Percentiles rank a stretch among this genome's conserved stretches.
These are phyloP conservation scores for Mesopsocus fuscifrons DNA, from an alignment of 2,888 invertebrate species.

Conservation along the genomic window DNA sequence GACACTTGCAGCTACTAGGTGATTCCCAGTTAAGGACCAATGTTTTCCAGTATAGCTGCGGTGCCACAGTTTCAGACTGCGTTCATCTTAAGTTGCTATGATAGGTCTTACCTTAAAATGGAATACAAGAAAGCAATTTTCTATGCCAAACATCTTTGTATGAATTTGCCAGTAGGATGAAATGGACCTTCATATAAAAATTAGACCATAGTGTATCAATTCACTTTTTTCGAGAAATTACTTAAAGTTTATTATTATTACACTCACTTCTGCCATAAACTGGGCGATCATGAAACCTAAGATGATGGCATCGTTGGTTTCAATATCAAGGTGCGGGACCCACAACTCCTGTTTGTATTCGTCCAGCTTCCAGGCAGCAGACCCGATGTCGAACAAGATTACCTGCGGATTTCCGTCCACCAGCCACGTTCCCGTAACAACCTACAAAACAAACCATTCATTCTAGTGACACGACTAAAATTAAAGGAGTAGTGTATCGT, in stretches of 20 bases:
- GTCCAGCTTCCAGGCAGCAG: conserved; percentile 89
- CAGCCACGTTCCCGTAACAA: conserved; percentile 94
- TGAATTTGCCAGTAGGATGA: too few species aligned
- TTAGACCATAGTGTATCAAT: too few species aligned
- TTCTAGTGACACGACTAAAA: too few species aligned
- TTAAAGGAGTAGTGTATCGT: too few species aligned
- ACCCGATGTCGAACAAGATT: conserved; percentile 91
- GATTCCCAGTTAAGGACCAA: too few species aligned
- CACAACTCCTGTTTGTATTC: conserved; percentile 89
- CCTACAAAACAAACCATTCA: conserved; percentile 28
- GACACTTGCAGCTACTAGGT: too few species aligned
- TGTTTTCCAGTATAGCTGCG: too few species aligned
- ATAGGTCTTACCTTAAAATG: background rate
- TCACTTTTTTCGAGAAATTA: too few species aligned
- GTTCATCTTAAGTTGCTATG: background rate
- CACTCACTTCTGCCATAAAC: conserved; percentile 70
- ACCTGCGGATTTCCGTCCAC: conserved; percentile 99
- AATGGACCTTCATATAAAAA: too few species aligned
- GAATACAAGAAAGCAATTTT: background rate
- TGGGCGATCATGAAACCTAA: conserved; percentile 89
- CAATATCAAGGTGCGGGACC: conserved; percentile 86
- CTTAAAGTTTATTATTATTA: too few species aligned
- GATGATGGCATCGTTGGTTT: conserved; percentile 92
- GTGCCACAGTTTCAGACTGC: conserved; percentile 6
- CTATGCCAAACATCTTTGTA: too few species aligned